These are phyloP conservation scores for Hybognathus amarus DNA, from an alignment of 2,797 vertebrate genomes.

Conservation along the genomic window DNA sequence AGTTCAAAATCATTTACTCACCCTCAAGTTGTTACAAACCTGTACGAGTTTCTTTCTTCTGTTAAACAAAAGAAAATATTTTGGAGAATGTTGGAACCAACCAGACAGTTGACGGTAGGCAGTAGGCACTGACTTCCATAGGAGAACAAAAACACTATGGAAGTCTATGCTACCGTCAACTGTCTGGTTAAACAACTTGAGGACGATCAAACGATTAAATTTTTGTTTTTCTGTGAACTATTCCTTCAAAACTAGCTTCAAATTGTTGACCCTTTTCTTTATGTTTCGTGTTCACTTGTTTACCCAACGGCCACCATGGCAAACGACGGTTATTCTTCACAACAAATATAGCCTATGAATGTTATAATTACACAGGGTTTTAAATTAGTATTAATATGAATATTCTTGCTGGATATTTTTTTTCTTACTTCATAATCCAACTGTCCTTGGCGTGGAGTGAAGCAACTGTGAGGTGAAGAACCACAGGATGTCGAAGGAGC, in stretches of 20 bases:
- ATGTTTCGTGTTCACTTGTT: background rate
- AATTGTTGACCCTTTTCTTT: background rate
- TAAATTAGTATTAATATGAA: background rate
- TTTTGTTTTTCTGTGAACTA: background rate
- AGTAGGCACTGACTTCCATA: too few species aligned
- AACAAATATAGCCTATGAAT: background rate
- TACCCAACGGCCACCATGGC: background rate
- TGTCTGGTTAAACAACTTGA: background rate
- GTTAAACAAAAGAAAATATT: too few species aligned
- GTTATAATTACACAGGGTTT: too few species aligned
- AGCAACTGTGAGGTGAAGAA: constrained; percentile 17
- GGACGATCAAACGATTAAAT: background rate
- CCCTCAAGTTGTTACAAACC: too few species aligned
- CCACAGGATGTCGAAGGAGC: constrained; percentile 51
- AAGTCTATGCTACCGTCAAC: too few species aligned
- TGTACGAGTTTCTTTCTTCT: too few species aligned
- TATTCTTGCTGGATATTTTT: background rate
- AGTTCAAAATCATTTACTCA: background rate
- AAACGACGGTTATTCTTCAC: background rate
- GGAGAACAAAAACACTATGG: too few species aligned
- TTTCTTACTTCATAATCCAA: background rate
- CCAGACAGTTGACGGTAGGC: too few species aligned
- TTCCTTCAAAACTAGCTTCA: background rate
- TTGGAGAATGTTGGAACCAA: too few species aligned
- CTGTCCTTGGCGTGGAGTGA: background rate